These are phyloP conservation scores for Linurgus olivaceus DNA, from an alignment of 2,797 vertebrate species.

Conservation along the genomic window DNA sequence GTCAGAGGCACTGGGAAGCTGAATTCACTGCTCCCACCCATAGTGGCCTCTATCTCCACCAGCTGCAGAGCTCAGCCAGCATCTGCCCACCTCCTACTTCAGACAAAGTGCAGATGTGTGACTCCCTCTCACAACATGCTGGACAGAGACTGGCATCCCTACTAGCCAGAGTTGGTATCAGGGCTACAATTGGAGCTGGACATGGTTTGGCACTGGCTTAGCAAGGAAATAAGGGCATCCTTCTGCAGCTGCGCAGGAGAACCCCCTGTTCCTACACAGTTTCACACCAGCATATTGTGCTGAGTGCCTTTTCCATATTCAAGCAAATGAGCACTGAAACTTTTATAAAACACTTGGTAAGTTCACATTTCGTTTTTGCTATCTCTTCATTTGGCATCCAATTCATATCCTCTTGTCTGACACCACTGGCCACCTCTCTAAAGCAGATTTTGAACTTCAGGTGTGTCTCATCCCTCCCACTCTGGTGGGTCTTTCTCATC, in stretches of 20 bases:
- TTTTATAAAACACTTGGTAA: neutral
- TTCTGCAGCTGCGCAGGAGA: neutral
- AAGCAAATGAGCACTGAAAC: neutral
- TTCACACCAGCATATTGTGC: rapidly evolving
- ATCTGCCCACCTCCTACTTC: neutral
- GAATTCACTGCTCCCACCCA: neutral
- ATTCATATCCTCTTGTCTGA: neutral
- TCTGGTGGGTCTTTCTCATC: neutral
- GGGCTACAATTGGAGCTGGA: neutral
- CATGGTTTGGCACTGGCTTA: neutral
- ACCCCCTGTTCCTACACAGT: neutral
- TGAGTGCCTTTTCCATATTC: neutral
- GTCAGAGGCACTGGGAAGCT: neutral
- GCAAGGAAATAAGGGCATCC: neutral
- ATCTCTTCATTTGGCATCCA: neutral
- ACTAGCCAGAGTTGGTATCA: rapidly evolving
- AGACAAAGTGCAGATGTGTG: rapidly evolving
- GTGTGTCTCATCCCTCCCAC: neutral
- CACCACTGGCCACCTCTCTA: neutral
- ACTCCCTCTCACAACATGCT: neutral
- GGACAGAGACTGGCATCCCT: neutral
- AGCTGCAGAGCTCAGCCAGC: neutral
- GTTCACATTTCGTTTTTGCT: neutral
- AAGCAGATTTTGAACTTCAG: neutral
- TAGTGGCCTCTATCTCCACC: neutral